Evolutionary conservation across 2,888 invertebrate genomes (phyloP), one percentile per base, ranked within the genome.

Genomic region (Aplocera efformata): DNA sequence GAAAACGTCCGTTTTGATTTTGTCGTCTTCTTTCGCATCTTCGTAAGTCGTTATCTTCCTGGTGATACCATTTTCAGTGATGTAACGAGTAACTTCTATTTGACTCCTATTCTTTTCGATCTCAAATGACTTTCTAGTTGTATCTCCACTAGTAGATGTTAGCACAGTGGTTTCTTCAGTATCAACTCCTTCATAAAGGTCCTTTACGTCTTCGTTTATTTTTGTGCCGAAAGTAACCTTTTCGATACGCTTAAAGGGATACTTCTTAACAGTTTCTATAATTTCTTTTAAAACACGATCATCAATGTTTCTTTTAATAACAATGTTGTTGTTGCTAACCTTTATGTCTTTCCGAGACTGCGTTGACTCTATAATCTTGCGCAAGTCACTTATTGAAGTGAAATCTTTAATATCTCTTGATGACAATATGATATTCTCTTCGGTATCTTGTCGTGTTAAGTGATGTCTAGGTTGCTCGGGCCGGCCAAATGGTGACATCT

Each of bases 171-270:
- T 79, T 56, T 86, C 74, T 63, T 86, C 78, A 23, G 80, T 72
- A 45, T 88, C 88, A 22, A 79, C 56, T 10, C 88, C 86, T 68
- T 88, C 88, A 35, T 86, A 86, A 7, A 88, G 66, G 60, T 88
- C 90, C 70, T 90, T 91, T 8, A 91, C 89, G 56, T 90, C 90
- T 58, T 90, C 83, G 48, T 91, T 90, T 47, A 90, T 82, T 71
- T 88, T 90, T 34, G 88, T 83, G 30, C 90, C 88, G 53, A 89
- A 86, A 5, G 89, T 84, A 25, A 90, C 90, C 60, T 88, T 89
- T 50, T 82, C 83, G 47, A 83, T 90, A 56, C 81, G 75, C 47
- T 88, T 88, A 48, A 88, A 88, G 11, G 88, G 88, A 63, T 88
- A 88, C 46, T 86, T 88, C 52, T 84, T 85, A 8, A 88, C 88